Evolutionary conservation across 2,113 vertebrate species (phyloP).

Genomic region (Podocnemis expansa): DNA sequence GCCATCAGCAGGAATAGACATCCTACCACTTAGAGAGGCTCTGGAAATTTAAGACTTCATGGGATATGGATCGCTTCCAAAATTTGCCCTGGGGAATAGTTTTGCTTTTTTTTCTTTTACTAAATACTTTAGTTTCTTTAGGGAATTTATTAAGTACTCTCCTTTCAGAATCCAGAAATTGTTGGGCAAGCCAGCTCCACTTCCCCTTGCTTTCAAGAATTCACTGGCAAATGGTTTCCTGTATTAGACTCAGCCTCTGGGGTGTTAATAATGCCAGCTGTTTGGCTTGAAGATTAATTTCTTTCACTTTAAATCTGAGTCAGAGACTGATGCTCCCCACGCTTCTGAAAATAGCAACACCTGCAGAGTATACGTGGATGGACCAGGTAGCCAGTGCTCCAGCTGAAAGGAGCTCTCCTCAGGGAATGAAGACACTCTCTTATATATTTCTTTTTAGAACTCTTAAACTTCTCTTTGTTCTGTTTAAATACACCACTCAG

Average conservation of each 20-base stretch:
- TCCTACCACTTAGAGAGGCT: neutral
- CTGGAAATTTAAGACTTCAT: neutral
- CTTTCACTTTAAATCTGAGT: slow-evolving; percentile 62
- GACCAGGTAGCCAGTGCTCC: slow-evolving; percentile 13
- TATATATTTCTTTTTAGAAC: slow-evolving; percentile 34
- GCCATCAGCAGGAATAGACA: neutral
- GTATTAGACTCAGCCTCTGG: slow-evolving; percentile 55
- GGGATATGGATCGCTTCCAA: slow-evolving; percentile 1
- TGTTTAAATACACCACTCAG: slow-evolving; percentile 39
- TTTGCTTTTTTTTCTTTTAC: slow-evolving; percentile 54
- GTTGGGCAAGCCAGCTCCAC: slow-evolving; percentile 15
- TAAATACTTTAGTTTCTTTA: slow-evolving; percentile 37
- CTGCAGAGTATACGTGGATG: slow-evolving; percentile 34
- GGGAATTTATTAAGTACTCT: slow-evolving; percentile 48
- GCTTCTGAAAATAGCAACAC: slow-evolving; percentile 61
- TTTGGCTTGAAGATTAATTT: slow-evolving; percentile 65
- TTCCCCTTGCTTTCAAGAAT: slow-evolving; percentile 41
- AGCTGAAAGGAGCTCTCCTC: slow-evolving; percentile 42
- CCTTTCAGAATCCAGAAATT: slow-evolving; percentile 45
- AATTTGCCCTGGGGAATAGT: slow-evolving; percentile 1
- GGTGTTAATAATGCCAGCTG: slow-evolving; percentile 46
- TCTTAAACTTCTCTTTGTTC: slow-evolving; percentile 35
- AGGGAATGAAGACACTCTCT: slow-evolving; percentile 33
- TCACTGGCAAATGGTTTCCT: slow-evolving; percentile 52
- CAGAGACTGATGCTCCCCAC: slow-evolving; percentile 34